Evolutionary conservation across 2,888 invertebrate genomes (phyloP).

Genomic region (Acronicta aceris): DNA sequence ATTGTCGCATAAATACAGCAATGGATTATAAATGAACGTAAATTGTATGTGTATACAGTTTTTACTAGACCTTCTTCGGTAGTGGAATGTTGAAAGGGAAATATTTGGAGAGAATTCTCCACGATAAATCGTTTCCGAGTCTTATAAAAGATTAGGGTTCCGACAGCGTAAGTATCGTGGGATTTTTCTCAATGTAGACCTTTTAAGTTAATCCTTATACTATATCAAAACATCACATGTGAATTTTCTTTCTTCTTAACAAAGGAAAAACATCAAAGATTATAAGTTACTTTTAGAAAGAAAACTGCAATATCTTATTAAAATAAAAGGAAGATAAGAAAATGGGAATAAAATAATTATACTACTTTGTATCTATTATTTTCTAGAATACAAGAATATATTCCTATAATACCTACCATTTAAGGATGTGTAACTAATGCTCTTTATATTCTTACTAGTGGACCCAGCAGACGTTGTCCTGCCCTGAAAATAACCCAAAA

Average conservation of each 20-base stretch:
- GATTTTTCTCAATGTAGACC: slow-evolving; percentile 33
- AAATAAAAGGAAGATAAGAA: background rate
- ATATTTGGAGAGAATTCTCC: slow-evolving; percentile 41
- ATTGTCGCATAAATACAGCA: slow-evolving; percentile 36
- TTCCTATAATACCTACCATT: too few species aligned
- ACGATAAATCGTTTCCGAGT: slow-evolving; percentile 52
- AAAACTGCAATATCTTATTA: background rate
- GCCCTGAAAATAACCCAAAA: too few species aligned
- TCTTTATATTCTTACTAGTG: too few species aligned
- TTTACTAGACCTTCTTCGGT: slow-evolving; percentile 31
- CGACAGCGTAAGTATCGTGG: slow-evolving; percentile 27
- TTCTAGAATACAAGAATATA: too few species aligned
- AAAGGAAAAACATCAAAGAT: slow-evolving; percentile 21
- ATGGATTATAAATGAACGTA: slow-evolving; percentile 49
- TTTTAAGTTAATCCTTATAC: slow-evolving; percentile 36
- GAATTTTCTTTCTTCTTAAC: slow-evolving; percentile 19
- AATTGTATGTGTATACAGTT: slow-evolving; percentile 39
- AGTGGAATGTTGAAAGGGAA: slow-evolving; percentile 47
- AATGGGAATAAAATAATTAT: background rate
- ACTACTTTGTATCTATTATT: background rate
- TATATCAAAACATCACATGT: slow-evolving; percentile 41
- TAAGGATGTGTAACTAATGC: too few species aligned
- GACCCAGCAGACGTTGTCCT: too few species aligned
- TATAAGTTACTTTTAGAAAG: slow-evolving; percentile 15
- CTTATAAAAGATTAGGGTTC: slow-evolving; percentile 53